Evolutionary conservation across 2,888 invertebrate species (phyloP).

Genomic region (Empis livida): DNA sequence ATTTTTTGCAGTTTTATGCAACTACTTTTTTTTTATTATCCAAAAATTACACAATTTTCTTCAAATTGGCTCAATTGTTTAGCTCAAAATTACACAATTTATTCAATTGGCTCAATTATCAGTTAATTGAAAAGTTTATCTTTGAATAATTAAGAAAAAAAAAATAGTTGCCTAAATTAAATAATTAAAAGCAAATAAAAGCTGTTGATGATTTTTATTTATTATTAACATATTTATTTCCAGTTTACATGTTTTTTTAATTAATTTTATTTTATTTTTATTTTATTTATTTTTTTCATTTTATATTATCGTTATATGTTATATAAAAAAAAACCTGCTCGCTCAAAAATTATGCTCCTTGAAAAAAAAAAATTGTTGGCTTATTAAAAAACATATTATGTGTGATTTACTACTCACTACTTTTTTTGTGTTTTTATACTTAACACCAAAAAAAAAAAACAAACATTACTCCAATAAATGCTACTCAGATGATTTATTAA

Average conservation of each 20-base stretch:
- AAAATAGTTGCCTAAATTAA: neutral
- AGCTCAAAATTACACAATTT: too few relatives aligned
- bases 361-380: neutral
- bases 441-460: neutral
- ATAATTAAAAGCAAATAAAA: neutral
- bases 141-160: neutral
- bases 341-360: conserved; percentile 9
- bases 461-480: too few relatives aligned
- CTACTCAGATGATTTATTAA: conserved; percentile 85
- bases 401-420: neutral
- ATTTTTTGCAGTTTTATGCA: conserved; percentile 5
- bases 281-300: conserved; percentile 12
- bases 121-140: too few relatives aligned
- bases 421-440: neutral
- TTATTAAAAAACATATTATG: too few relatives aligned
- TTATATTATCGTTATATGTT: conserved; percentile 9
- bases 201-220: neutral
- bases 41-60: too few relatives aligned
- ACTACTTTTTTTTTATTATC: neutral
- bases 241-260: conserved; percentile 18
- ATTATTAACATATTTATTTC: conserved; percentile 2
- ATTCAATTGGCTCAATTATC: too few relatives aligned
- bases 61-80: too few relatives aligned
- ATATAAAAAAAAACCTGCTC: conserved; percentile 8
- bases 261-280: conserved; percentile 12